Base-by-base conservation (phyloP, 2,113 vertebrate genomes). In the Podiceps cristatus region DNA sequence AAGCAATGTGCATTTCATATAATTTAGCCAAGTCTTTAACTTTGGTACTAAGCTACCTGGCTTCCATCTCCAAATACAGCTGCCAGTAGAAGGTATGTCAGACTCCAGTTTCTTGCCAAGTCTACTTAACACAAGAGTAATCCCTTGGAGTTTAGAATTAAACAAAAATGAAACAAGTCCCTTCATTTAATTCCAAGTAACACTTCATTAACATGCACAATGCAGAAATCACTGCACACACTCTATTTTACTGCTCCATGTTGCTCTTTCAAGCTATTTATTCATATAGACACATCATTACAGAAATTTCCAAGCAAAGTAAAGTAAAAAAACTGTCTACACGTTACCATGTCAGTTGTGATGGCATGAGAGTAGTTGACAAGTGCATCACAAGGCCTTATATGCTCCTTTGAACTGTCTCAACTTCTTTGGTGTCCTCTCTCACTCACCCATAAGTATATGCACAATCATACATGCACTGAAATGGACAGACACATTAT, bases 1-100 rank as follows among this genome's bases (percentile, higher is more conserved):
- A 91, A 91, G 14, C 4, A 79, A 59, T 10, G 3, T 25, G 7
- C 15, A 42, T 72, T 78, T 64, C 25, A 47, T 56, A 60, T 11
- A 1, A 42, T 64, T 72, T 47, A 88, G 49, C 28, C 47, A 85
- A 74, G 80, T 28, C 9, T 67, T 84, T 33, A 66, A 45, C 40
- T 35, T 79, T 9, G 25, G 6, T 45, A 59, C 24, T 14, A 74
- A 66, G 31, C 27, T 44, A 50, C 17, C 1, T 0, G 0, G 1
- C n/a, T 64, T 80, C 23, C 18, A 62, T 58, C 35, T 88, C 31
- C 31, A 45, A 67, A 68, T 47, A 44, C 18, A 78, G n/a, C 45
- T 60, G 55, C 28, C 62, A 75, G 9, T 13, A 69, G 55, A 52
- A 59, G 49, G n/a, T 37, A 60, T 52, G 33, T 53, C 66, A 79